Evolutionary conservation across 1,140 invertebrate genomes (phyloP).

Genomic region (Lysiphlebus fabarum): DNA sequence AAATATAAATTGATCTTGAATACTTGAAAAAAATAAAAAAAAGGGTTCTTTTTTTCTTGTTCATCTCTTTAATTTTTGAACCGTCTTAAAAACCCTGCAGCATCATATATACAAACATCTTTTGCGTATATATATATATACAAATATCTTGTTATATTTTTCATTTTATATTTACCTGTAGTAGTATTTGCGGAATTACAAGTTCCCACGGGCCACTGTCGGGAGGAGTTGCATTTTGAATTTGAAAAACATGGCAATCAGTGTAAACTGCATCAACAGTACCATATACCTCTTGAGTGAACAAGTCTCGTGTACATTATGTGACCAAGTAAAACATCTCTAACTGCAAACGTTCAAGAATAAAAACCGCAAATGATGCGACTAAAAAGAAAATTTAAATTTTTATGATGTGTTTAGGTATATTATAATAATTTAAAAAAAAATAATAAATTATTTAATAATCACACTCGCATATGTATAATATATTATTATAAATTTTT

Average conservation of each 20-base stretch:
- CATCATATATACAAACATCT: too few relatives aligned
- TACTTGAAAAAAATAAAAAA: too few relatives aligned
- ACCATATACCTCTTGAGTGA: constrained; percentile 30
- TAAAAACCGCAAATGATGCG: constrained; percentile 6
- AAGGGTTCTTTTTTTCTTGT: too few relatives aligned
- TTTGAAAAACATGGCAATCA: constrained; percentile 51
- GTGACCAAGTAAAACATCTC: constrained; percentile 10
- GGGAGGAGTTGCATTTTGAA: constrained; percentile 48
- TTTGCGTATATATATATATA: not conserved
- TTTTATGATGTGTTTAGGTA: not conserved
- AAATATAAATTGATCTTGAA: too few relatives aligned
- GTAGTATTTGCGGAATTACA: constrained; percentile 39
- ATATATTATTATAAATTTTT: not conserved
- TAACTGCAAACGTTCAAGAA: constrained; percentile 12
- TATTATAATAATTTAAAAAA: too few relatives aligned
- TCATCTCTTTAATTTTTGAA: too few relatives aligned
- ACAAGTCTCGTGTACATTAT: constrained; percentile 11
- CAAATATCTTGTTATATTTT: not conserved
- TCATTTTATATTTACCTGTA: too few relatives aligned
- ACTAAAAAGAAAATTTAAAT: constrained; percentile 15
- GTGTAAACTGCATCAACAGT: too few relatives aligned
- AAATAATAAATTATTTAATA: not conserved
- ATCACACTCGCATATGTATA: too few relatives aligned
- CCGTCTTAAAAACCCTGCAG: too few relatives aligned
- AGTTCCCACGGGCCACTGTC: constrained; percentile 45